A percentile compares a stretch with the other conserved stretches of the same genome.
These are phyloP conservation scores for Drosophila orena DNA, from an alignment of 1,140 invertebrate species.

Conservation along the genomic window DNA sequence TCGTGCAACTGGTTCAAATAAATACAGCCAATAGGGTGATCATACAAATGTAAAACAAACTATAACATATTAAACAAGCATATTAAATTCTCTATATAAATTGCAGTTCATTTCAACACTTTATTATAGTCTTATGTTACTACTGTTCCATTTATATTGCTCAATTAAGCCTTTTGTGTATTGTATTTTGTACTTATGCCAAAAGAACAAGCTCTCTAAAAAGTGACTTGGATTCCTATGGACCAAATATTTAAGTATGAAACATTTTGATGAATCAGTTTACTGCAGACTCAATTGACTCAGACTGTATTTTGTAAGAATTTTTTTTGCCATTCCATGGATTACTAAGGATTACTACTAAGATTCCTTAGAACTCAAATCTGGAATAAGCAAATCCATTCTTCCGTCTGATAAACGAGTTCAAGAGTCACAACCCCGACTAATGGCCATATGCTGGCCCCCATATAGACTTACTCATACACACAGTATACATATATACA, in stretches of 20 bases:
- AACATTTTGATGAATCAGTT: not conserved
- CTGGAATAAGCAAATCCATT: constrained; percentile 13
- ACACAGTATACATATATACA: not conserved
- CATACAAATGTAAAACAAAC: not conserved
- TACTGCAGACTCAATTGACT: not conserved
- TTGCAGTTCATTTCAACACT: too few relatives aligned
- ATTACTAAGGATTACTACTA: too few relatives aligned
- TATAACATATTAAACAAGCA: not conserved
- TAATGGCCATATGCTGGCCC: constrained; percentile 36
- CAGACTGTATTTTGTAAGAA: too few relatives aligned
- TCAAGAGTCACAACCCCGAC: constrained; percentile 43
- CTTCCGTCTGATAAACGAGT: constrained; percentile 43
- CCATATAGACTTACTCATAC: constrained; percentile 27
- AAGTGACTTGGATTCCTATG: not conserved
- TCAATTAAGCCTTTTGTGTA: too few relatives aligned
- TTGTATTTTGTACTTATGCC: too few relatives aligned
- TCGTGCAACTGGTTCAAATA: constrained; percentile 8
- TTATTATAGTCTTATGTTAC: too few relatives aligned
- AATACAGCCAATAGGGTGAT: not conserved
- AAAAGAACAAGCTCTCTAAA: not conserved
- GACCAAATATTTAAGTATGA: not conserved
- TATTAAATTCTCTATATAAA: not conserved
- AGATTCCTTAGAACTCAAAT: constrained; percentile 1
- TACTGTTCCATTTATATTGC: too few relatives aligned
- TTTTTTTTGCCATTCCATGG: too few relatives aligned